Conservation (phyloP, 2,888 invertebrate species). For the Lamellibrachia satsuma region DNA sequence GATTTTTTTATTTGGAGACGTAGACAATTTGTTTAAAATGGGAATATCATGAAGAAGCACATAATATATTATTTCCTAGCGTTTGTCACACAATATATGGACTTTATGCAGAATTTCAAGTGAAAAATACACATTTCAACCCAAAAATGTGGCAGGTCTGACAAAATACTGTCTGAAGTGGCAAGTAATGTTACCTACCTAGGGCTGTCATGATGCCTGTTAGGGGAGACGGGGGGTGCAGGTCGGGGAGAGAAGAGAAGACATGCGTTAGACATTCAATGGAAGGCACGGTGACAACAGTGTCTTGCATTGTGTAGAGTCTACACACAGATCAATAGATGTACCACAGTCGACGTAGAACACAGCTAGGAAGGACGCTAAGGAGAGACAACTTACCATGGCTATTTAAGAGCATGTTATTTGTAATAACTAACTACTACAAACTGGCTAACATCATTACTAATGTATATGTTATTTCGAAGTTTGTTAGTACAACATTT, state of each 20-base stretch:
- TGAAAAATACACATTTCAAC: too few species aligned
- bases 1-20: too few species aligned
- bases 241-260: neutral
- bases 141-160: too few species aligned
- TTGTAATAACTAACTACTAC: neutral
- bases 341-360: too few species aligned
- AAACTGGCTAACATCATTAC: neutral
- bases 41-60: too few species aligned
- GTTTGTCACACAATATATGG: too few species aligned
- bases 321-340: constrained; percentile 25
- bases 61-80: too few species aligned
- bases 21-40: too few species aligned
- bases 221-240: constrained; percentile 20
- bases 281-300: neutral
- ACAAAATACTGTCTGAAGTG: neutral
- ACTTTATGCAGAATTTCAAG: too few species aligned
- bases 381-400: too few species aligned
- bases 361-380: too few species aligned
- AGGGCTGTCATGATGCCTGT: constrained; percentile 39
- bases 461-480: neutral
- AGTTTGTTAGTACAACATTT: neutral
- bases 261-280: constrained; percentile 13
- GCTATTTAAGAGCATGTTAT: too few species aligned
- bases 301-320: neutral
- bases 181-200: constrained; percentile 34